Percentiles rank a stretch among this genome's conserved stretches.
These are phyloP conservation scores for Dasyprocta punctata DNA, from an alignment of 2,113 vertebrate genomes.

Conservation along the genomic window DNA sequence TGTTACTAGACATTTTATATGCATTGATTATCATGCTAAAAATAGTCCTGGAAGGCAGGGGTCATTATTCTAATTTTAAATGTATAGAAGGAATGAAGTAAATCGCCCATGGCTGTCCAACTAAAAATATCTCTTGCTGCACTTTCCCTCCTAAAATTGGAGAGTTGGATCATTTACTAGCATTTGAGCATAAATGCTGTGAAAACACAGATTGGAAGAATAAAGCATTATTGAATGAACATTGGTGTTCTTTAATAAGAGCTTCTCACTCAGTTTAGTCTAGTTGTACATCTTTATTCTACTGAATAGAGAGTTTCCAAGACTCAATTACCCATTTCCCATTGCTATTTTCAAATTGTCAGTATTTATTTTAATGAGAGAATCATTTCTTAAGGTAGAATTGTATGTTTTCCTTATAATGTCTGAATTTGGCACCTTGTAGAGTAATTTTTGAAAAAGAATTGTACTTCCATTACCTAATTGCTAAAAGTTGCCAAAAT, in stretches of 20 bases:
- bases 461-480: constrained; percentile 84
- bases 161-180: not conserved
- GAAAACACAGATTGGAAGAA: not conserved
- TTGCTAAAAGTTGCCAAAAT: constrained; percentile 77
- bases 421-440: constrained; percentile 69
- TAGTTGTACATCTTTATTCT: not conserved
- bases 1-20: not conserved
- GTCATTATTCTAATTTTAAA: constrained; percentile 28
- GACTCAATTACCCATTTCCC: constrained; percentile 26
- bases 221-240: not conserved
- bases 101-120: not conserved
- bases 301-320: not conserved
- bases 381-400: constrained; percentile 40
- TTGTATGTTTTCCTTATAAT: constrained; percentile 57
- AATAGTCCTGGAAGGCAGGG: not conserved
- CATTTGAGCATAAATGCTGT: not conserved
- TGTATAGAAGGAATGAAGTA: not conserved
- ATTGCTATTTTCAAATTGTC: constrained; percentile 9
- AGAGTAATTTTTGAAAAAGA: constrained; percentile 73
- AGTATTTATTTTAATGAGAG: constrained; percentile 49
- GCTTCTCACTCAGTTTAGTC: not conserved
- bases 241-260: not conserved
- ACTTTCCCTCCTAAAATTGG: not conserved
- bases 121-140: not conserved
- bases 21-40: not conserved